These are phyloP conservation scores for Corythornis leucogaster DNA, from an alignment of 2,797 vertebrate genomes.

Conservation along the genomic window DNA sequence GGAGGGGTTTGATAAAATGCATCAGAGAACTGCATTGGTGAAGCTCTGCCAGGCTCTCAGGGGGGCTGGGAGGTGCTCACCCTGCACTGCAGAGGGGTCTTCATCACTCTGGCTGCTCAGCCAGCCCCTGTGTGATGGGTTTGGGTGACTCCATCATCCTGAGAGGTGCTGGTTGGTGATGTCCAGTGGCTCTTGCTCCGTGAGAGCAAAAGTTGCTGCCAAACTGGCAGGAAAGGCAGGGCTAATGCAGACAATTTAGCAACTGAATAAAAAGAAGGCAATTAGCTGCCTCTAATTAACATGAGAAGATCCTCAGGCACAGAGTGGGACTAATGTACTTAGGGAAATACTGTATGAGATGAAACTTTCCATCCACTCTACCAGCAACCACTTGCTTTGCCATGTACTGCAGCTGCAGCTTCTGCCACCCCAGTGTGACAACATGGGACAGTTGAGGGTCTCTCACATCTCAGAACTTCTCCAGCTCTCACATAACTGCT, in stretches of 20 bases:
- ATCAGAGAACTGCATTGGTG: background rate
- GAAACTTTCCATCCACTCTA: rapidly evolving
- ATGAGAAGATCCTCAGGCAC: background rate
- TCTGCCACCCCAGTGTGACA: background rate
- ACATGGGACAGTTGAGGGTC: rapidly evolving
- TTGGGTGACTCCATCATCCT: rapidly evolving
- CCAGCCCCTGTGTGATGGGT: rapidly evolving
- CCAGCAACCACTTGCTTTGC: background rate
- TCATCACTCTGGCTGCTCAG: background rate
- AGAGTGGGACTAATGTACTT: rapidly evolving
- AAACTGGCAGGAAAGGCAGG: background rate
- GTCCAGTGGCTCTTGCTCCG: background rate
- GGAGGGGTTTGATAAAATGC: slow-evolving; percentile 4
- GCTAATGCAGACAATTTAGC: background rate
- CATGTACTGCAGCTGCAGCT: background rate
- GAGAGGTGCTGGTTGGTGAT: rapidly evolving
- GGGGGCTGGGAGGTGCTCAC: background rate
- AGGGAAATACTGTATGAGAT: background rate
- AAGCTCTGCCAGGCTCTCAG: background rate
- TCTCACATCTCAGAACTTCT: background rate
- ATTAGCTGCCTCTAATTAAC: background rate
- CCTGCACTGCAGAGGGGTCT: background rate
- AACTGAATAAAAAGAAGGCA: background rate
- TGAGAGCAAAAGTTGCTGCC: background rate
- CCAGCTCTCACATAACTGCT: background rate